Conservation (phyloP, 2,888 invertebrate species). For the Zygogramma bicolorata region DNA sequence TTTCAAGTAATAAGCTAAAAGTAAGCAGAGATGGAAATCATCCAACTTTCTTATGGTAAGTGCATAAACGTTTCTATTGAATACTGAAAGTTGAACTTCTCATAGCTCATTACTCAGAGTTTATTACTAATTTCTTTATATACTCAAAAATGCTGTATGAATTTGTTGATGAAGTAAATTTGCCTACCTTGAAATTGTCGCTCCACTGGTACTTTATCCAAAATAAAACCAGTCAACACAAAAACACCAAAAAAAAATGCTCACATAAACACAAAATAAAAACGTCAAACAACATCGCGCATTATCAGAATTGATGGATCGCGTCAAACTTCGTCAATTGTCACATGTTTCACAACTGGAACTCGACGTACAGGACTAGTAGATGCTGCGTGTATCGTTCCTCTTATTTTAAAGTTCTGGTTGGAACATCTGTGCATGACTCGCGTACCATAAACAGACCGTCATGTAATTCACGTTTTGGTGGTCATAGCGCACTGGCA, state of each 20-base stretch:
- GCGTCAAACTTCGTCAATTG: neutral
- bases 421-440: neutral
- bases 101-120: too few species aligned
- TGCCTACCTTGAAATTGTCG: neutral
- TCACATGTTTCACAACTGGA: slow-evolving; percentile 7
- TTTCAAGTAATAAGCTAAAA: too few species aligned
- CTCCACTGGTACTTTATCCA: neutral
- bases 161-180: neutral
- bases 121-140: too few species aligned
- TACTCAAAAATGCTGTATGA: too few species aligned
- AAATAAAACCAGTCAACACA: neutral
- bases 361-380: neutral
- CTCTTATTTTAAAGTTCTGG: slow-evolving; percentile 3
- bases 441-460: neutral
- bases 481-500: neutral
- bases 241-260: neutral
- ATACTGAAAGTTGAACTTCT: too few species aligned
- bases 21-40: too few species aligned
- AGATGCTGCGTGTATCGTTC: slow-evolving; percentile 1
- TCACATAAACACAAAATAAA: neutral
- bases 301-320: neutral
- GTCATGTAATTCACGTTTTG: slow-evolving; percentile 14
- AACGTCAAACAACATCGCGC: neutral
- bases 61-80: too few species aligned
- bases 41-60: too few species aligned